These are phyloP conservation scores for Holcopasites calliopsidis DNA, from an alignment of 1,140 invertebrate genomes.

Conservation along the genomic window DNA sequence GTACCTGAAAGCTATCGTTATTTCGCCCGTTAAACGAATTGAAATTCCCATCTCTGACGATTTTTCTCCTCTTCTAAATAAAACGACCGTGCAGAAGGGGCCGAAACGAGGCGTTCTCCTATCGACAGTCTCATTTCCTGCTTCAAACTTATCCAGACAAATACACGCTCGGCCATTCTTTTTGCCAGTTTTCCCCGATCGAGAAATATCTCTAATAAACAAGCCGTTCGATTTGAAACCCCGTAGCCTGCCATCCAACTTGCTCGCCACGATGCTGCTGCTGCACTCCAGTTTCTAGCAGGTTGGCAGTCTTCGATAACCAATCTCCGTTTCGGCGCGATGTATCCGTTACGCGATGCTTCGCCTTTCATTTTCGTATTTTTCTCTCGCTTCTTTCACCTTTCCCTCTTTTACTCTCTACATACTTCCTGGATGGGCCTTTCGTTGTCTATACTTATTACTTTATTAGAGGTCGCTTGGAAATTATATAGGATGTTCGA, in stretches of 20 bases:
- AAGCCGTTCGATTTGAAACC: conserved; percentile 68
- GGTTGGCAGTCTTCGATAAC: conserved; percentile 54
- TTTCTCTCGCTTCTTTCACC: background rate
- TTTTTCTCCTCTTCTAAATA: conserved; percentile 10
- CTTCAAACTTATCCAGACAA: conserved; percentile 63
- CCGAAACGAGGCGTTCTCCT: conserved; percentile 37
- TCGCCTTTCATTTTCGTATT: conserved; percentile 30
- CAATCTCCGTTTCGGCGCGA: conserved; percentile 63
- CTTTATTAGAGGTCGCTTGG: conserved; percentile 18
- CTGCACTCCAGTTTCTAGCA: conserved; percentile 25
- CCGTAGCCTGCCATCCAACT: conserved; percentile 12
- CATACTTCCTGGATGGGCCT: background rate
- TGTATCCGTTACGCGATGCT: conserved; percentile 51
- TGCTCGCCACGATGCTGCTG: conserved; percentile 11
- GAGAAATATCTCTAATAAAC: conserved; percentile 68
- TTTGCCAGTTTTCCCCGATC: conserved; percentile 31
- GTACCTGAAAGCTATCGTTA: conserved; percentile 38
- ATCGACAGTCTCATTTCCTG: conserved; percentile 67
- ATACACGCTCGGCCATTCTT: conserved; percentile 53
- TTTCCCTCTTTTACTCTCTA: background rate
- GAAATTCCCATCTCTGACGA: conserved; percentile 50
- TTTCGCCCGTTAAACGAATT: conserved; percentile 59
- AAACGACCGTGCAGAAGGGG: background rate
- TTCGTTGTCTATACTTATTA: background rate
- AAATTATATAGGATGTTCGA: too few species aligned